These are phyloP conservation scores for Carcharodon carcharias DNA, from an alignment of 2,797 vertebrate species.

Conservation along the genomic window DNA sequence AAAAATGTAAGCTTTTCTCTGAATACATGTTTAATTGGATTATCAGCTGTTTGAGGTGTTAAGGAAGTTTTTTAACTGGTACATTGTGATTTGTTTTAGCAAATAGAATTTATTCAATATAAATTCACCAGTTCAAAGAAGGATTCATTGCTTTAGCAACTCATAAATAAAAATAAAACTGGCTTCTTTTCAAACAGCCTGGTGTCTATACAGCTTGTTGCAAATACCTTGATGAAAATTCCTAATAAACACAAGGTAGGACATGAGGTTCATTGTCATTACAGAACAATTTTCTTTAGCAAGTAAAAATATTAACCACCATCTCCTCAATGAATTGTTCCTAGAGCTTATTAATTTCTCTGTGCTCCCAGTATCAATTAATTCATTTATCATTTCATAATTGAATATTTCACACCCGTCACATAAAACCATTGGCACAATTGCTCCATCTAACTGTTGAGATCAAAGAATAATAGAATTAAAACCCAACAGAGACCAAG, in stretches of 20 bases:
- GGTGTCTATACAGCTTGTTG: neutral
- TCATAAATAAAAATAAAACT: neutral
- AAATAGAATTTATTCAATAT: neutral
- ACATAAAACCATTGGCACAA: neutral
- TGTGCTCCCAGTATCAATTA: constrained; percentile 1
- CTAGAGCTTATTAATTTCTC: neutral
- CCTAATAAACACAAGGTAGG: neutral
- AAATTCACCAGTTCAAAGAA: neutral
- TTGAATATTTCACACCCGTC: neutral
- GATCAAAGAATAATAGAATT: neutral
- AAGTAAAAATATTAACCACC: neutral
- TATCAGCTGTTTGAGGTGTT: neutral
- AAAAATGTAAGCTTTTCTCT: neutral
- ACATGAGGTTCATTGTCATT: neutral
- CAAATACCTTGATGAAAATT: neutral
- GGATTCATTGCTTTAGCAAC: neutral
- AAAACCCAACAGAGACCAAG: neutral
- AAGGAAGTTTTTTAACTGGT: neutral
- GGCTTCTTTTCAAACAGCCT: neutral
- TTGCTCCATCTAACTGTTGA: neutral
- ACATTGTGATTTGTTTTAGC: neutral
- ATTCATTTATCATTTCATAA: neutral
- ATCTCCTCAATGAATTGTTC: neutral
- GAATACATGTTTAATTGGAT: neutral
- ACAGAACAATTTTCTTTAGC: neutral